Evolutionary conservation across 2,888 invertebrate species (phyloP).

Genomic region (Dasysyrphus albostriatus): DNA sequence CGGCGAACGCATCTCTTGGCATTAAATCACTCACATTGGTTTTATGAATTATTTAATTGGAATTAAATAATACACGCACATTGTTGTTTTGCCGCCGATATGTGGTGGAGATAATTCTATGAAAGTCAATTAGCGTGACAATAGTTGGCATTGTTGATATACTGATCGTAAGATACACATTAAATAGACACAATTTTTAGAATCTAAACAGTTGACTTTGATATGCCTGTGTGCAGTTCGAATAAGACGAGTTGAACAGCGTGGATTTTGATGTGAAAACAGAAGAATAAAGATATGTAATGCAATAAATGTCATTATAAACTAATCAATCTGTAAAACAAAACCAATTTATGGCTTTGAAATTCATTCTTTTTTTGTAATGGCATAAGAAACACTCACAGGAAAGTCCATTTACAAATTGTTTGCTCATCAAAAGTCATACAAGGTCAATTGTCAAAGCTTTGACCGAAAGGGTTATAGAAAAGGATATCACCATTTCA

Average conservation of each 20-base stretch:
- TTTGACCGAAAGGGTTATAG: no score
- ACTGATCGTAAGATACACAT: neutral
- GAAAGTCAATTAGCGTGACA: constrained; percentile 27
- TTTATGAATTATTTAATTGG: constrained; percentile 58
- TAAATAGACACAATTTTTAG: neutral
- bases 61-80: constrained; percentile 7
- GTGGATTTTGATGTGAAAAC: neutral
- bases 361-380: no score
- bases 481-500: no score
- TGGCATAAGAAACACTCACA: no score
- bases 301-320: no score
- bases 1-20: constrained; percentile 5
- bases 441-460: no score
- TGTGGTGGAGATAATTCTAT: neutral
- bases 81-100: neutral
- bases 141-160: neutral
- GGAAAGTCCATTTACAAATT: no score
- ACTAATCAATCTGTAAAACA: no score
- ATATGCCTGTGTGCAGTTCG: neutral
- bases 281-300: no score
- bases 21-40: constrained; percentile 17
- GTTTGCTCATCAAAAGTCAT: no score
- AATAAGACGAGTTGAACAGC: neutral
- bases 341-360: no score
- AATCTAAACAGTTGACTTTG: neutral